Percentiles rank a stretch among this genome's conserved stretches.
Conservation (phyloP, 2,888 invertebrate genomes). For the Meiosimyza platycephala region DNA sequence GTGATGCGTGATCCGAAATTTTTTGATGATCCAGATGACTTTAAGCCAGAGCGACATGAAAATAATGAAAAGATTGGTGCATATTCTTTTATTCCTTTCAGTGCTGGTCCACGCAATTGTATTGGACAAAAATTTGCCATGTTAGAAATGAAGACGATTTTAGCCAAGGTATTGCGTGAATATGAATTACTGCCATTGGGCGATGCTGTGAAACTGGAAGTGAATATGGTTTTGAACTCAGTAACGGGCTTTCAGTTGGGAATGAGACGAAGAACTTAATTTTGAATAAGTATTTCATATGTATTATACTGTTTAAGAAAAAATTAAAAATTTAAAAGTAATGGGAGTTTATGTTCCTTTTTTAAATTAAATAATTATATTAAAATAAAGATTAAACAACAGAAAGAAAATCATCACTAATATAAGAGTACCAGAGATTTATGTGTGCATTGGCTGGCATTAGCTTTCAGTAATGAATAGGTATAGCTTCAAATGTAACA, state of each 20-base stretch:
- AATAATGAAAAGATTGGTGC: neutral
- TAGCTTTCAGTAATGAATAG: too few species aligned
- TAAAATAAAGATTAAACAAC: too few species aligned
- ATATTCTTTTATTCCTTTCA: constrained; percentile 43
- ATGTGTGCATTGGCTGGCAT: too few species aligned
- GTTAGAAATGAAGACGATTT: constrained; percentile 45
- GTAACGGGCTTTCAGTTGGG: constrained; percentile 53
- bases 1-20: constrained; percentile 44
- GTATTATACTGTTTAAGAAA: too few species aligned
- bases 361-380: too few species aligned
- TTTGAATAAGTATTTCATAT: too few species aligned
- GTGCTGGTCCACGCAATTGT: constrained; percentile 53
- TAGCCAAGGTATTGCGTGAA: constrained; percentile 47
- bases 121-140: constrained; percentile 49
- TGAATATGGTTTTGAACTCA: constrained; percentile 48
- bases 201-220: constrained; percentile 39
- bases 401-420: too few species aligned
- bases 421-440: too few species aligned
- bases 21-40: constrained; percentile 40
- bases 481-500: too few species aligned
- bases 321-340: too few species aligned
- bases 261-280: constrained; percentile 38
- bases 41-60: constrained; percentile 50
- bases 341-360: too few species aligned
- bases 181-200: constrained; percentile 55